Percentiles rank a stretch among this genome's conserved stretches.
Conservation (phyloP, 2,113 vertebrate species). For the Caranx ignobilis region DNA sequence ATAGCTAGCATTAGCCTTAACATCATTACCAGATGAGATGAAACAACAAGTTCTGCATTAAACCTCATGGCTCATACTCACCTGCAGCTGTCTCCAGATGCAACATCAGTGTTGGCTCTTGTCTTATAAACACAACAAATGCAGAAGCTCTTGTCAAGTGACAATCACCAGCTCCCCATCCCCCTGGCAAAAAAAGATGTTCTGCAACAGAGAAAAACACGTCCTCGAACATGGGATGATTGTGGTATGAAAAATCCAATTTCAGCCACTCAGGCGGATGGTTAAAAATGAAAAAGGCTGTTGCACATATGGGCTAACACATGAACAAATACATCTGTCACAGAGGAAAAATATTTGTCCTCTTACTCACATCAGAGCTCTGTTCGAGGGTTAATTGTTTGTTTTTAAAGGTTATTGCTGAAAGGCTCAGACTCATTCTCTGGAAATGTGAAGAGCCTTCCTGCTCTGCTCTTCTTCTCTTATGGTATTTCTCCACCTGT, state of each 20-base stretch:
- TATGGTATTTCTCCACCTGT: no score
- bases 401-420: not conserved
- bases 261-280: not conserved
- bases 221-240: not conserved
- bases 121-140: no score
- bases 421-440: not conserved
- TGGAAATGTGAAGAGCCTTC: not conserved
- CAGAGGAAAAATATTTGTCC: not conserved
- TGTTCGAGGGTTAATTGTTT: not conserved
- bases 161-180: no score
- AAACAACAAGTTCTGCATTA: no score
- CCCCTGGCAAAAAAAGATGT: no score
- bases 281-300: not conserved
- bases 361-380: not conserved
- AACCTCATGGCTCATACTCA: no score
- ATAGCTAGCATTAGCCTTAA: no score
- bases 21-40: no score
- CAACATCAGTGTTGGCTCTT: no score
- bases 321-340: not conserved
- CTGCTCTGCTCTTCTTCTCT: not conserved
- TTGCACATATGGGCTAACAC: not conserved
- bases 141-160: no score
- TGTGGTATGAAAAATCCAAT: not conserved
- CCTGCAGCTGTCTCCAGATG: no score
- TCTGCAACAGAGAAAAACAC: not conserved